Base-by-base conservation (phyloP, 2,888 invertebrate genomes). In the Diaphora mendica region DNA sequence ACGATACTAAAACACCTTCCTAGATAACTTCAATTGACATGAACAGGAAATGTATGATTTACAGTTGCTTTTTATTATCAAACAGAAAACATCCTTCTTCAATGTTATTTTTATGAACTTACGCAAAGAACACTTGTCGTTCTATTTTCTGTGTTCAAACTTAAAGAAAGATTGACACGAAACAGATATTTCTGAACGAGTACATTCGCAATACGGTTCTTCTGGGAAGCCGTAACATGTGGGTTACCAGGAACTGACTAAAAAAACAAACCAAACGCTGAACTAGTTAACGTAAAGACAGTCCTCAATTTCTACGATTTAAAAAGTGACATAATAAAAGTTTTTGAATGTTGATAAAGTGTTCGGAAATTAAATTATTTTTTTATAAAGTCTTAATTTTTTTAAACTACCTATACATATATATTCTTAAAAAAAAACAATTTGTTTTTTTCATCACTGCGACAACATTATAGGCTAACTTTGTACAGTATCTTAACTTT, bases 171-270 rank as follows among this genome's bases (percentile, higher is more conserved):
- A 73, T 70, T 81, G 83, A 83, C 79, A 85, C 76, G 68, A 80
- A 74, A 77, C 75, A 79, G 79, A 77, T 83, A 81, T 81, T 77
- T 86, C 82, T 77, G 83, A 85, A 85, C 85, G 86, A 86, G 87
- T 81, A 80, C 83, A 82, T 86, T 86, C 82, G 83, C 85, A 85
- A 87, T 86, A 89, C 88, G 83, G 88, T 87, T 87, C 87, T 89
- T 87, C 89, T 79, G 82, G 85, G 90, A 91, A 89, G 84, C 81
- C 80, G 84, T 85, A 80, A 80, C 80, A 79, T 82, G 81, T 79
- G 76, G 78, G 79, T 83, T 90, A 88, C 88, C 83, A 79, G 84
- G 90, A 89, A 89, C 77, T 82, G 83, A 48, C 48, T 42, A 42
- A 44, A 44, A 90, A 88, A 81, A 78, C 81, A 66, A 79, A 82